Evolutionary conservation across 2,797 vertebrate genomes (phyloP), one percentile per base, ranked within the genome.

Genomic region (Acanthornis magna): DNA sequence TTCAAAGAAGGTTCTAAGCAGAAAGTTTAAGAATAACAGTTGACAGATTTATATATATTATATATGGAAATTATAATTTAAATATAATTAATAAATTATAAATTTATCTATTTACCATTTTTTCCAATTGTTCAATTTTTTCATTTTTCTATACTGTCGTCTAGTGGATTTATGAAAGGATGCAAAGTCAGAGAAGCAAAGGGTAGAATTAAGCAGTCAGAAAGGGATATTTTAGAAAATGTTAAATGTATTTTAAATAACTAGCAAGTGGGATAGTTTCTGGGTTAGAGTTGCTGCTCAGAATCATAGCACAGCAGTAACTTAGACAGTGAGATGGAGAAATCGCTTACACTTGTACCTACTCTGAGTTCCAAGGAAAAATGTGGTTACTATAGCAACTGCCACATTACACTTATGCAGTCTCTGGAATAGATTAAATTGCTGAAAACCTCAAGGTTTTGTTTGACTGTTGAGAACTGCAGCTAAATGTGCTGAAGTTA

Each of bases 351-450:
- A 81, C 76, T 58, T 78, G 42, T 85, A 72, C 43, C 76, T 86
- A 23, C 77, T 79, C 47, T 0, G 29, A 89, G 85, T 96, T 92
- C 55, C 80, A 86, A 90, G 57, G 74, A 81, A 95, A 96, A 95
- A 91, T 90, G 68, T 88, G 77, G 96, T 97, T 96, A 25, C 96
- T 57, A 97, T 96, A 78, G 94, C 93, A 97, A 97, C 94, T 94
- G 77, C 88, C 88, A 96, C 74, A 95, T 97, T 95, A 91, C 55
- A 82, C 77, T 93, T 78, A 77, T 94, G 67, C 85, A 91, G 66
- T 91, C 88, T 72, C 70, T 72, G 70, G 78, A 96, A 94, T 81
- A 91, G 91, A 89, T 88, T 93, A 95, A 94, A 77, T 66, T 97
- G 93, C 78, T 74, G 78, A 81, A 87, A 96, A 96, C 45, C 60